Evolutionary conservation across 2,888 invertebrate species (phyloP).

Genomic region (Copidosoma aretas): DNA sequence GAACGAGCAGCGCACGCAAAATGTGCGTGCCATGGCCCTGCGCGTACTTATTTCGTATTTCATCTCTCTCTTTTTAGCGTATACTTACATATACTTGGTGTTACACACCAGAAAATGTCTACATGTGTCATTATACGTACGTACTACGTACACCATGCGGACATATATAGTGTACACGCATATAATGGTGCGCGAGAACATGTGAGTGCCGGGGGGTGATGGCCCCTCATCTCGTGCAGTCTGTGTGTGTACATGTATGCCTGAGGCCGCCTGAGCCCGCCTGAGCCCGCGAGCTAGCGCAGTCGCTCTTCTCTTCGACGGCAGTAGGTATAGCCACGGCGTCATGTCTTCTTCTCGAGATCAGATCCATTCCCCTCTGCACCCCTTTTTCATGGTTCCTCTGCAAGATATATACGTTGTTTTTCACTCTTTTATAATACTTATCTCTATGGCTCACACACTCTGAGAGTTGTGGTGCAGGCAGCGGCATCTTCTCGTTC

Average conservation of each 20-base stretch:
- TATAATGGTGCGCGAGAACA: background rate
- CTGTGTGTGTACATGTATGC: background rate
- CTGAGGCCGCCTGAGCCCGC: no score
- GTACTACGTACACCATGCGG: background rate
- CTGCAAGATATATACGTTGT: conserved; percentile 53
- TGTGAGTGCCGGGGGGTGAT: background rate
- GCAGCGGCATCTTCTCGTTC: no score
- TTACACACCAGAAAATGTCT: no score
- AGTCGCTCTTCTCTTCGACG: conserved; percentile 44
- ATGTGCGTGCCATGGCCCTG: conserved; percentile 31
- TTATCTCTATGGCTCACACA: no score
- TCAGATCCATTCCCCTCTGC: conserved; percentile 47
- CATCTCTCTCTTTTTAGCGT: conserved; percentile 11
- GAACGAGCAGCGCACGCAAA: conserved; percentile 13
- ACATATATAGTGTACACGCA: background rate
- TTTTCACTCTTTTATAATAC: conserved; percentile 25
- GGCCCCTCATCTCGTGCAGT: background rate
- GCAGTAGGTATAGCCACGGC: conserved; percentile 14
- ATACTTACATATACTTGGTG: no score
- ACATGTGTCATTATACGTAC: background rate
- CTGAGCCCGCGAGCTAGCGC: conserved; percentile 50
- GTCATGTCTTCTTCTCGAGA: conserved; percentile 8
- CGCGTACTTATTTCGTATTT: background rate
- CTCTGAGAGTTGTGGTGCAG: no score
- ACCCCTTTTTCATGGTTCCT: conserved; percentile 29